Evolutionary conservation across 2,113 vertebrate genomes (phyloP).

Genomic region (Herpetotheres cachinnans): DNA sequence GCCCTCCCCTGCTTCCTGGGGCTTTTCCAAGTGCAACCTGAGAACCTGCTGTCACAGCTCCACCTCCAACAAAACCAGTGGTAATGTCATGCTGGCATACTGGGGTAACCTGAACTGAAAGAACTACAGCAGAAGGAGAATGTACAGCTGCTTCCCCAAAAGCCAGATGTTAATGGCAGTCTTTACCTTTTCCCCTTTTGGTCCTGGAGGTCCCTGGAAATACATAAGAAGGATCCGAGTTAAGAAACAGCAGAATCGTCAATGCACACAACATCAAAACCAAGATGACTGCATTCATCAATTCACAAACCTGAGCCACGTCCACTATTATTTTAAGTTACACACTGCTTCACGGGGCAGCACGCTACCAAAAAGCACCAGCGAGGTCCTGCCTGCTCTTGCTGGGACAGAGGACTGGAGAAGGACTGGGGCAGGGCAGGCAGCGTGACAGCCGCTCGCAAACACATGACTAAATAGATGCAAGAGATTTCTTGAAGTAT

Average conservation of each 20-base stretch:
- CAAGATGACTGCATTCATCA: not conserved
- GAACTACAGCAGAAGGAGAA: not conserved
- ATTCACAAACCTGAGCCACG: not conserved
- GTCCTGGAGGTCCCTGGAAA: conserved; percentile 85
- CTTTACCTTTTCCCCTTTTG: conserved; percentile 92
- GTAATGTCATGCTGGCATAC: not conserved
- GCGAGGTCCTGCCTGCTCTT: not conserved
- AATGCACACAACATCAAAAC: not conserved
- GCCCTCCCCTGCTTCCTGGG: not conserved
- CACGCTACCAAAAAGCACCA: not conserved
- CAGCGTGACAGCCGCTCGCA: not conserved
- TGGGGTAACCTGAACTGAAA: not conserved
- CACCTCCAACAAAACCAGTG: not conserved
- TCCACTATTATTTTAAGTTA: not conserved
- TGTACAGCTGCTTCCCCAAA: not conserved
- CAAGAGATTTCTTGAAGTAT: not conserved
- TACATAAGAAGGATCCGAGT: conserved; percentile 26
- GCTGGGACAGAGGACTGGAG: not conserved
- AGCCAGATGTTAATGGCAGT: not conserved
- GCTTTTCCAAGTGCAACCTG: not conserved
- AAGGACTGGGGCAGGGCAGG: not conserved
- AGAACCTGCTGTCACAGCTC: not conserved
- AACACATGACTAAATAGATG: not conserved
- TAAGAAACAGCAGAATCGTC: not conserved
- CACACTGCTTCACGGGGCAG: not conserved